Percentiles rank a stretch among this genome's conserved stretches.
Conservation (phyloP, 1,140 invertebrate species). For the Drosophila arizonae region DNA sequence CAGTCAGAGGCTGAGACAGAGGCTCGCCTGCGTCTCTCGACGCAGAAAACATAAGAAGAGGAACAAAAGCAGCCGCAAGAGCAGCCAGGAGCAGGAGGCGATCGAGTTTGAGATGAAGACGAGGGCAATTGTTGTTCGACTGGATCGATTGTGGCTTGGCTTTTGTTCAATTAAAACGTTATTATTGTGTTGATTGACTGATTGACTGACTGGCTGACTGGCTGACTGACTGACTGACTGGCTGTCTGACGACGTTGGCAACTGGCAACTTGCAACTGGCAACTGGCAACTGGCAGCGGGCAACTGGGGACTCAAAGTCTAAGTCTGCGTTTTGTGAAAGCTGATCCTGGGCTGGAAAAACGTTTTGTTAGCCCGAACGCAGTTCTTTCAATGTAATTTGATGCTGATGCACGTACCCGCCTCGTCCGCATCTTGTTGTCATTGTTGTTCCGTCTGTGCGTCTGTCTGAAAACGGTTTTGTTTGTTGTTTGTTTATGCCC, state of each 20-base stretch:
- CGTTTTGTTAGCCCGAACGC: slow-evolving; percentile 62
- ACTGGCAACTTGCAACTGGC: neutral
- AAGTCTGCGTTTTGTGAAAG: slow-evolving; percentile 74
- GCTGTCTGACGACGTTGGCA: slow-evolving; percentile 7
- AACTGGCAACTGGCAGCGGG: slow-evolving; percentile 3
- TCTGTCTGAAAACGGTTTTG: slow-evolving; percentile 50
- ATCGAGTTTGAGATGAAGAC: neutral
- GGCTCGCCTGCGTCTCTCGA: too few species aligned
- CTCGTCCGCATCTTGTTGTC: slow-evolving; percentile 29
- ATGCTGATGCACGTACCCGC: slow-evolving; percentile 38
- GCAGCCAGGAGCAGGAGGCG: slow-evolving; percentile 21
- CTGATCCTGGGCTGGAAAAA: slow-evolving; percentile 63
- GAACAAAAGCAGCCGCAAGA: slow-evolving; percentile 54
- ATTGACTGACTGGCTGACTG: slow-evolving; percentile 36
- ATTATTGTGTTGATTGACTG: slow-evolving; percentile 66
- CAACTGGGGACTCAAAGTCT: slow-evolving; percentile 73
- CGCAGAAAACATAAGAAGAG: slow-evolving; percentile 18
- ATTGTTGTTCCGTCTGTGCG: slow-evolving; percentile 33
- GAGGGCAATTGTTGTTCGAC: slow-evolving; percentile 65
- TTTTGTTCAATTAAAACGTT: slow-evolving; percentile 81
- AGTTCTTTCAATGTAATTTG: slow-evolving; percentile 65
- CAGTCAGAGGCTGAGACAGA: slow-evolving; percentile 54
- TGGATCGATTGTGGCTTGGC: slow-evolving; percentile 49
- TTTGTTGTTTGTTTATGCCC: slow-evolving; percentile 69
- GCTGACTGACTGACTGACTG: slow-evolving; percentile 38